Evolutionary conservation across 1,140 invertebrate genomes (phyloP), one percentile per base, ranked within the genome.

Genomic region (Drosophila sproati): DNA sequence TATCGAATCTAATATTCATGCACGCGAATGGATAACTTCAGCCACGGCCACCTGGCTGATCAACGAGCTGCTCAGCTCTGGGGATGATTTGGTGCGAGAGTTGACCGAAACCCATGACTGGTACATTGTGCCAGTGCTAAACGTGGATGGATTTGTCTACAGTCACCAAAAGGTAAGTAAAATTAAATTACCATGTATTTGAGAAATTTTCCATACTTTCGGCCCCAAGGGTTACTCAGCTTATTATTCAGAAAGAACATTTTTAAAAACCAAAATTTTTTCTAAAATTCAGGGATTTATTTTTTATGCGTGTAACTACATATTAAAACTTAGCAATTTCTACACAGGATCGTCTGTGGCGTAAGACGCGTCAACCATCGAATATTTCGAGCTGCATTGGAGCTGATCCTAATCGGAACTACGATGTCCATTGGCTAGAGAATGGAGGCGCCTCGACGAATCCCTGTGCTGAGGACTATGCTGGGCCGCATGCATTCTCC

Each of bases 81-180:
- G 76, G 4, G 67, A 79, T 57, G 82, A 91, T 10, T 47, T 75
- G 28, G 68, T 94, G 3, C 69, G 82, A 10, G 76, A 93, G 20
- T 78, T 94, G 4, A 91, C 92, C 2, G 80, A 91, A 29, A 94
- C 75, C 57, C 93, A 93, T 64, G 94, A 96, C 71, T 96, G 95
- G 95, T 95, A 95, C 78, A 93, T 97, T 57, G 92, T 96, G 59
- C 96, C 96, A 0, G 93, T 96, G 1, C 80, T 94, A 0, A 97
- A 97, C 92, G 95, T 96, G n/a, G 96, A 97, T 92, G 96, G 96
- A 5, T 96, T 95, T 81, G 93, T 93, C 29, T 96, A 95, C 69
- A 94, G 94, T 2, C 94, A 95, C 54, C 92, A 86, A 67, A 77
- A 77, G 50, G 83, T 87, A 29, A 8, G 12, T 92, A 43, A 6